These are phyloP conservation scores for Sphinx pinastri DNA, from an alignment of 2,888 invertebrate genomes.

Conservation along the genomic window DNA sequence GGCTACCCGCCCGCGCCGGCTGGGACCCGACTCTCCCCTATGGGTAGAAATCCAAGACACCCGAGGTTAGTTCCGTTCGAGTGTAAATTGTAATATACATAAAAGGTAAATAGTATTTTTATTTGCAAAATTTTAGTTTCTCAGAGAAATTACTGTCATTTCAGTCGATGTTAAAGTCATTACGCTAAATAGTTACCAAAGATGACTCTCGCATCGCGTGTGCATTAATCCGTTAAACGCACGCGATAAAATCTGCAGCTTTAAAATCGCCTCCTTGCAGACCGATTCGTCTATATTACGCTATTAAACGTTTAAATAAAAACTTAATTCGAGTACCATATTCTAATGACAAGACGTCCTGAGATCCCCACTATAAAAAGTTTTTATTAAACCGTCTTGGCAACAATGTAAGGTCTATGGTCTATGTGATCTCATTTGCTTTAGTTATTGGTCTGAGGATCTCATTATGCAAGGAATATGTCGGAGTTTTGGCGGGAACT, in stretches of 20 bases:
- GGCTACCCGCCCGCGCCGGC: too few relatives aligned
- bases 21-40: too few relatives aligned
- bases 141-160: not conserved
- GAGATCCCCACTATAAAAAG: too few relatives aligned
- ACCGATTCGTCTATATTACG: not conserved
- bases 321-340: not conserved
- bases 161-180: not conserved
- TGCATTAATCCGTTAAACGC: constrained; percentile 2
- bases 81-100: too few relatives aligned
- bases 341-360: too few relatives aligned
- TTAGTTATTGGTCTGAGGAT: too few relatives aligned
- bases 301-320: not conserved
- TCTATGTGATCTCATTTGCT: constrained; percentile 17
- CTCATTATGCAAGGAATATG: constrained; percentile 22
- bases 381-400: not conserved
- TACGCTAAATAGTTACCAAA: not conserved
- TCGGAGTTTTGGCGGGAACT: too few relatives aligned
- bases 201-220: not conserved
- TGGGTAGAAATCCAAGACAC: too few relatives aligned
- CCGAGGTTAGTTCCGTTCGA: too few relatives aligned
- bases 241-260: not conserved
- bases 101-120: too few relatives aligned
- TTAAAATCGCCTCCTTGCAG: not conserved
- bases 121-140: too few relatives aligned
- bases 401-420: not conserved